A percentile compares a stretch with the other conserved stretches of the same genome.
phyloP scores from a whole-genome alignment of 2,888 invertebrate species.

The Epiperipatus broadwayi region DNA sequence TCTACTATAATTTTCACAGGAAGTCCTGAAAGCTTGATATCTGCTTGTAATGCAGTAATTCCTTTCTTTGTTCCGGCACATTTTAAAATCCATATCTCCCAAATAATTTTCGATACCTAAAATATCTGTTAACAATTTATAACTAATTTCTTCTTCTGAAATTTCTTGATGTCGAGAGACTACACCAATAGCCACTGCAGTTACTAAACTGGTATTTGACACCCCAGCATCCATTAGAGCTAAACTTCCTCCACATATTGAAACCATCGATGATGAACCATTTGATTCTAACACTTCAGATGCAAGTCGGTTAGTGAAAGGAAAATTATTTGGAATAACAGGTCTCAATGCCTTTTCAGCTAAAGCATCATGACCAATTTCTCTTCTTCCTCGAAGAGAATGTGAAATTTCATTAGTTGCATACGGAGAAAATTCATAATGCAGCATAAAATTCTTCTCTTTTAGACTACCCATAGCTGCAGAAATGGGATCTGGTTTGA shows the following conservation, averaged over 20 bases:
- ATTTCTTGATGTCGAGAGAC: too few species aligned
- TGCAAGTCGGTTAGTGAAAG: slow-evolving; percentile 19
- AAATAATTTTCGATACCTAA: slow-evolving; percentile 18
- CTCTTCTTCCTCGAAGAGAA: slow-evolving; percentile 14
- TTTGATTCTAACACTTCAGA: slow-evolving; percentile 19
- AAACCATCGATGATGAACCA: slow-evolving; percentile 20
- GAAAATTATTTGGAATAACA: slow-evolving; percentile 18
- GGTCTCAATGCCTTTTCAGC: slow-evolving; percentile 14
- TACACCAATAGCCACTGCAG: slow-evolving; percentile 17
- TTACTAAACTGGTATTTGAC: slow-evolving; percentile 11
- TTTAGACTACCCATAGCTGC: slow-evolving; percentile 4
- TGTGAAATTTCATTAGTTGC: slow-evolving; percentile 14
- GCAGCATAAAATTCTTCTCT: slow-evolving; percentile 15
- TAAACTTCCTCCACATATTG: slow-evolving; percentile 16
- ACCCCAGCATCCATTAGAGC: slow-evolving; percentile 17
- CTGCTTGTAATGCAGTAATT: slow-evolving; percentile 28
- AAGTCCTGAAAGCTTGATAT: slow-evolving; percentile 19
- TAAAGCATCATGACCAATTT: slow-evolving; percentile 18
- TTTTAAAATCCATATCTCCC: slow-evolving; percentile 21
- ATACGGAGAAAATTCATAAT: slow-evolving; percentile 17
- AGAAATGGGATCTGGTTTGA: slow-evolving; percentile 56
- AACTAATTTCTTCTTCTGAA: slow-evolving; percentile 15
- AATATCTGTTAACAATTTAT: slow-evolving; percentile 18
- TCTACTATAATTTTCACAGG: slow-evolving; percentile 15
- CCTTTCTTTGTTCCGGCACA: slow-evolving; percentile 20